Evolutionary conservation across 2,113 vertebrate genomes (phyloP).

Genomic region (Oceanites oceanicus): DNA sequence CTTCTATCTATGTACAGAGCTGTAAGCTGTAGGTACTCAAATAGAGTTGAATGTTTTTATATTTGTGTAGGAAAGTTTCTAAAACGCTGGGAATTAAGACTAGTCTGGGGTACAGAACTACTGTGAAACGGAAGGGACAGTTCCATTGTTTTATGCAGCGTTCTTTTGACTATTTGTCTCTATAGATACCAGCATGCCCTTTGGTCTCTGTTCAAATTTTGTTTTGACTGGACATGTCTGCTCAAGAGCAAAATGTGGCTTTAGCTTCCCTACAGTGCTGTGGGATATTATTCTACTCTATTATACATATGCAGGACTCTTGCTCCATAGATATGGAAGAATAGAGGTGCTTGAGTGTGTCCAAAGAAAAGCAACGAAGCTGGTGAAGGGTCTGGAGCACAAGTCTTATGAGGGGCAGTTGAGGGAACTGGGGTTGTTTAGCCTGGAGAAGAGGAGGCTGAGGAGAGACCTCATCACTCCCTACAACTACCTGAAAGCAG

Average conservation of each 20-base stretch:
- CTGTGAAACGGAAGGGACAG: not conserved
- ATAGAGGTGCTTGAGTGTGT: not conserved
- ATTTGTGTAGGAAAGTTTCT: not conserved
- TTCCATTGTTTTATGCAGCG: not conserved
- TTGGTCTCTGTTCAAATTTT: not conserved
- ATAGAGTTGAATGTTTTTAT: not conserved
- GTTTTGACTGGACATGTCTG: not conserved
- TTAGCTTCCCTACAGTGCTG: not conserved
- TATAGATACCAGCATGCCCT: not conserved
- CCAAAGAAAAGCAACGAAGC: not conserved
- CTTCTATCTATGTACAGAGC: not conserved
- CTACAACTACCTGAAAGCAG: not conserved
- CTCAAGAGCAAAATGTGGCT: not conserved
- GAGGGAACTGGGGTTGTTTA: not conserved
- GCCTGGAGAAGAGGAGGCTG: not conserved
- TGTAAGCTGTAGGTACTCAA: not conserved
- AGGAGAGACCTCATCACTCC: not conserved
- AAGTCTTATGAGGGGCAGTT: rapidly evolving
- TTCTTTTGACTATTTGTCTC: not conserved
- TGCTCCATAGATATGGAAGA: not conserved
- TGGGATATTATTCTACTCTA: not conserved
- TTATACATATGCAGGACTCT: not conserved
- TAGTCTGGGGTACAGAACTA: not conserved
- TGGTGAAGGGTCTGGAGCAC: not conserved
- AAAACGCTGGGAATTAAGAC: not conserved